Evolutionary conservation across 2,113 vertebrate genomes (phyloP).

Genomic region (Paradisaea rubra): DNA sequence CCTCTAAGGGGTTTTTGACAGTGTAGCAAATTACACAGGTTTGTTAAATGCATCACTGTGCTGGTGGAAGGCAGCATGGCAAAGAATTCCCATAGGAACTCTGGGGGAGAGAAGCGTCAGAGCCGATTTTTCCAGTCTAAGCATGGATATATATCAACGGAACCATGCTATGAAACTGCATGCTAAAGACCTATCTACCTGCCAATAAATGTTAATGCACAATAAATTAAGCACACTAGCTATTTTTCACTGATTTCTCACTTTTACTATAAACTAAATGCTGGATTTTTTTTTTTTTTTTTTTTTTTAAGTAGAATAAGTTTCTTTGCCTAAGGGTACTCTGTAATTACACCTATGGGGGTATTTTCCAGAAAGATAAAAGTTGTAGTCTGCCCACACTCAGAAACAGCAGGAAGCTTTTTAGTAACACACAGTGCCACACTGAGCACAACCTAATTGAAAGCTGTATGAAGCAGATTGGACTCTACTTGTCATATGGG

Average conservation of each 20-base stretch:
- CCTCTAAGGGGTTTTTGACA: background rate
- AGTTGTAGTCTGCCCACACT: background rate
- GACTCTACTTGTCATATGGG: background rate
- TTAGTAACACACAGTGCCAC: background rate
- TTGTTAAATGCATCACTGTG: background rate
- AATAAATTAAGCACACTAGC: background rate
- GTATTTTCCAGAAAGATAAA: background rate
- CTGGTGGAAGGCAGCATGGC: fast-evolving
- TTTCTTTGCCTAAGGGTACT: background rate
- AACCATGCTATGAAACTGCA: background rate
- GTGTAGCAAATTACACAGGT: background rate
- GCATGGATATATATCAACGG: background rate
- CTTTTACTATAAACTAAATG: background rate
- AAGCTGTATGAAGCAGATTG: background rate
- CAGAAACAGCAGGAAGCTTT: background rate
- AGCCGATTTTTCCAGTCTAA: background rate
- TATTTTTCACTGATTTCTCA: background rate
- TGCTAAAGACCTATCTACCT: background rate
- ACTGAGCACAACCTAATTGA: background rate
- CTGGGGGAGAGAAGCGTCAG: background rate
- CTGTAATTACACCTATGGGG: background rate
- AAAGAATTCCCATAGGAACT: background rate
- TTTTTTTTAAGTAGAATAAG: background rate
- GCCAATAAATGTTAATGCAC: background rate
- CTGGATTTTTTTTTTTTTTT: background rate